Evolutionary conservation across 2,888 invertebrate genomes (phyloP), one percentile per base, ranked within the genome.

Genomic region (Hoplodrina ambigua): DNA sequence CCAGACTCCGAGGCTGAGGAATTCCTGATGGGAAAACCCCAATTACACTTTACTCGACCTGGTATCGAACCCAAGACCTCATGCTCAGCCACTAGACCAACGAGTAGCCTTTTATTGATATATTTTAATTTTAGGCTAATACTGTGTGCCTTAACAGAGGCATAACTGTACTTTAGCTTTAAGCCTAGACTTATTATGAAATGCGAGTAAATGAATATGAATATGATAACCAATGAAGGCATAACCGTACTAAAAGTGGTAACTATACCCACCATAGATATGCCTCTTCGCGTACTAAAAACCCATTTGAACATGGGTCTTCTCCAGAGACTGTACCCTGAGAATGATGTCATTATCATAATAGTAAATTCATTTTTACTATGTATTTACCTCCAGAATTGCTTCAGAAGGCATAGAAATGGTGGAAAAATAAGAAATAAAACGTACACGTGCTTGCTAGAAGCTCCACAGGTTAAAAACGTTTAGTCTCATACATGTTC

Each of bases 311-410:
- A 50, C 33, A 37, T 37, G 8, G 8, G 15, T 11, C 13, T 10
- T 11, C 8, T 20, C n/a, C n/a, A 49, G 17, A 71, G n/a, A 10
- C 8, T 19, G 10, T 17, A 50, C 13, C 8, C 7, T 19, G 13
- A 10, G 17, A 56, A 71, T 50, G 11, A 33, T 46, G 8, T 13
- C 20, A 19, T 19, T 30, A 30, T 30, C 17, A 17, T 61, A 37
- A 19, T 17, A 53, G 17, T 46, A n/a, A 46, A 73, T 53, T 54
- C 4, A n/a, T 15, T 52, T 72, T 71, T 56, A 56, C 30, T 15
- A 20, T 17, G 15, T 10, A n/a, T 37, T 13, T 25, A 11, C 20
- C 0, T 7, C 4, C 4, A 37, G 19, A 50, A 11, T 19, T 8
- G 19, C 50, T 50, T 50, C 50, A 10, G 11, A 10, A 10, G 7